A percentile compares a stretch with the other conserved stretches of the same genome.
These are phyloP conservation scores for Atherinomorus stipes DNA, from an alignment of 2,113 vertebrate species.

Conservation along the genomic window DNA sequence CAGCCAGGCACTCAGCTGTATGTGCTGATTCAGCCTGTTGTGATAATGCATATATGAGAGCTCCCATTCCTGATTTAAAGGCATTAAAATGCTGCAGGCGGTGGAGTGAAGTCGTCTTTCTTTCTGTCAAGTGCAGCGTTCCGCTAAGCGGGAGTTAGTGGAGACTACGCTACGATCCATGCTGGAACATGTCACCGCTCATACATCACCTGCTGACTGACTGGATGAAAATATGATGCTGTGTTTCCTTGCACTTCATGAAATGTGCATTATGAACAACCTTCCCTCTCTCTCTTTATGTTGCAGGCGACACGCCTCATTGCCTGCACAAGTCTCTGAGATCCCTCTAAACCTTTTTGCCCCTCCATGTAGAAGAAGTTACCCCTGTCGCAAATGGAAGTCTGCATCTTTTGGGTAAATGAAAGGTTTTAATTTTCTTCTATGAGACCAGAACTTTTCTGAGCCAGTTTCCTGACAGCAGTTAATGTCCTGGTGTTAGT, in stretches of 20 bases:
- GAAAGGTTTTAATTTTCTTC: conserved; percentile 50
- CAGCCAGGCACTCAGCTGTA: conserved; percentile 39
- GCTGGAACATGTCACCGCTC: not conserved
- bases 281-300: conserved; percentile 52
- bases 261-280: conserved; percentile 39
- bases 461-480: conserved; percentile 12
- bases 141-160: conserved; percentile 16
- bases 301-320: conserved; percentile 80
- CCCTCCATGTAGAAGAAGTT: conserved; percentile 77
- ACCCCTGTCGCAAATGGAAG: conserved; percentile 84
- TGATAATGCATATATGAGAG: conserved; percentile 53
- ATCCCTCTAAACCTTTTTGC: conserved; percentile 73
- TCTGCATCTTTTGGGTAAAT: conserved; percentile 85
- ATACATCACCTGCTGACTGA: conserved; percentile 15
- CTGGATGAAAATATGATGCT: conserved; percentile 23
- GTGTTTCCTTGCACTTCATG: conserved; percentile 13
- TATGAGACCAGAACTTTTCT: conserved; percentile 9
- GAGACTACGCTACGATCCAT: not conserved
- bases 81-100: conserved; percentile 57
- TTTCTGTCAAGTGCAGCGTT: conserved; percentile 39
- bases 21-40: conserved; percentile 67
- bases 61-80: conserved; percentile 53
- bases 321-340: conserved; percentile 78
- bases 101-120: conserved; percentile 53
- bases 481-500: not conserved